phyloP scores from a whole-genome alignment of 2,113 vertebrate species.

The Heptranchias perlo region DNA sequence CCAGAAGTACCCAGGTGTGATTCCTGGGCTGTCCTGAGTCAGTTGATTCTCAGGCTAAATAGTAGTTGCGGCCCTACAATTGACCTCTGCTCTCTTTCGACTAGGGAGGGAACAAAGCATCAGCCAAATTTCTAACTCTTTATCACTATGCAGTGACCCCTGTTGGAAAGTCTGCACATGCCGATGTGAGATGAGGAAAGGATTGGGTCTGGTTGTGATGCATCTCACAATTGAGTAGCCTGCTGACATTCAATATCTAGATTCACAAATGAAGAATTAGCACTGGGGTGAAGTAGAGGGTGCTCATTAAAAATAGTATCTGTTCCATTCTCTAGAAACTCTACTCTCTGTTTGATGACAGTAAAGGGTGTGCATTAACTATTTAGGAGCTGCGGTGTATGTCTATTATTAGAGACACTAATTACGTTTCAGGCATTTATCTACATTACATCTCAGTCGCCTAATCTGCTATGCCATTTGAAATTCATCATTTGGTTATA shows the following conservation, averaged over 20 bases:
- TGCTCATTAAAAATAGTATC: not conserved
- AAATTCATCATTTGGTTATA: not conserved
- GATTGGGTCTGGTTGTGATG: no score
- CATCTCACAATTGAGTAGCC: not conserved
- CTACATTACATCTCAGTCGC: not conserved
- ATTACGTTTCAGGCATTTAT: not conserved
- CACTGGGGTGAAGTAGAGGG: no score
- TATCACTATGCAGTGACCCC: not conserved
- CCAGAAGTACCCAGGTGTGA: not conserved
- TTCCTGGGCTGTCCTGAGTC: not conserved
- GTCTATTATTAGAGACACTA: not conserved
- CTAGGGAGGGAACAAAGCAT: not conserved
- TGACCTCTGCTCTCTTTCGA: no score
- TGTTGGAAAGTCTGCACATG: not conserved
- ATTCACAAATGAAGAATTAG: not conserved
- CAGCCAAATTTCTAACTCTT: not conserved
- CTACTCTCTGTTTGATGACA: not conserved
- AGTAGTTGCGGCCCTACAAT: not conserved
- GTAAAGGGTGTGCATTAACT: not conserved
- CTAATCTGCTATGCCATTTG: not conserved
- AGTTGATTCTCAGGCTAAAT: not conserved
- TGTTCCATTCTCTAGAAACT: not conserved
- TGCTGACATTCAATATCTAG: not conserved
- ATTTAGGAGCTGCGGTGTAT: not conserved
- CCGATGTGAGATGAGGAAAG: not conserved